phyloP scores from a whole-genome alignment of 1,140 invertebrate species.

The Conus betulinus region DNA sequence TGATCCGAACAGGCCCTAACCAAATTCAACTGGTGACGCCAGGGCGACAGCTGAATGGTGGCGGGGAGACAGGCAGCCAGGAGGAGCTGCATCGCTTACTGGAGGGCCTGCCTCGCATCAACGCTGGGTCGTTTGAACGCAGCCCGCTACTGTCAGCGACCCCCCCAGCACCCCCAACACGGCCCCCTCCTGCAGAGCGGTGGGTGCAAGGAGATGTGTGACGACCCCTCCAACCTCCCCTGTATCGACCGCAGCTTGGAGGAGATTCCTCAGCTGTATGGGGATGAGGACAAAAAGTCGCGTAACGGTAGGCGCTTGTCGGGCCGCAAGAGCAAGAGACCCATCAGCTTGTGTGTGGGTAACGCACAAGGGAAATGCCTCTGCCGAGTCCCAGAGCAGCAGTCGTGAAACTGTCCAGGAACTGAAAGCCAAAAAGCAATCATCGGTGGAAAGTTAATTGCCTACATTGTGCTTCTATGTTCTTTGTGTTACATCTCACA shows the following conservation, averaged over 20 bases:
- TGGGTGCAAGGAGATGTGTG: constrained; percentile 45
- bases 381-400: constrained; percentile 12
- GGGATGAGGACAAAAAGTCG: constrained; percentile 42
- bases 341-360: constrained; percentile 39
- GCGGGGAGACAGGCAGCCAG: constrained; percentile 48
- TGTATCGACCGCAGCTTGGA: constrained; percentile 71
- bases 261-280: constrained; percentile 58
- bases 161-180: constrained; percentile 43
- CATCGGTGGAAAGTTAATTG: constrained; percentile 6
- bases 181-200: constrained; percentile 42
- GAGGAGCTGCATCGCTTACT: constrained; percentile 65
- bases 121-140: constrained; percentile 63
- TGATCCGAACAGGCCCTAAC: constrained; percentile 70
- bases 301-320: not conserved
- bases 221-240: constrained; percentile 56
- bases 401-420: constrained; percentile 37
- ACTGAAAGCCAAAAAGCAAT: constrained; percentile 7
- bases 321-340: constrained; percentile 43
- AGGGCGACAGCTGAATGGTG: constrained; percentile 45
- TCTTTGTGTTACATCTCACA: no score
- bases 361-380: constrained; percentile 19
- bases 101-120: constrained; percentile 67
- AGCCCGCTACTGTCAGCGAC: constrained; percentile 55
- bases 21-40: constrained; percentile 70
- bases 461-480: no score